Conservation (phyloP, 2,113 vertebrate species). For the Girardinichthys multiradiatus region DNA sequence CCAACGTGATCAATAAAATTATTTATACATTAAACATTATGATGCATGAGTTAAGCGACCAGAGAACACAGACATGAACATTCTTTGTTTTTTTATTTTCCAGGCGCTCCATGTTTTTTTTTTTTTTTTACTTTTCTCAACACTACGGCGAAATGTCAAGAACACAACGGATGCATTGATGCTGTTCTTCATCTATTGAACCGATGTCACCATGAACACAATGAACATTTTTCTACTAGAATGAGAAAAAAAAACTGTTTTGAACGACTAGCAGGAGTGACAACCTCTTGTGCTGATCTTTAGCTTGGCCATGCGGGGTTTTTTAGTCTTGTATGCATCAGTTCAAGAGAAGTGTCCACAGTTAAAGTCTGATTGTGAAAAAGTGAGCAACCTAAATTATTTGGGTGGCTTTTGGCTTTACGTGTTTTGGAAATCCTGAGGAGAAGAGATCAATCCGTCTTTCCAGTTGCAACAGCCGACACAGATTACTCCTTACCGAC, state of each 20-base stretch:
- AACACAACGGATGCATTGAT: constrained; percentile 34
- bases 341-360: constrained; percentile 40
- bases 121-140: not conserved
- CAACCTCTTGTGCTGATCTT: constrained; percentile 58
- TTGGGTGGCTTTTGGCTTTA: constrained; percentile 67
- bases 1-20: constrained; percentile 61
- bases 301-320: constrained; percentile 51
- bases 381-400: constrained; percentile 46
- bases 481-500: not conserved
- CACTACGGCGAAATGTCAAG: constrained; percentile 38
- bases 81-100: constrained; percentile 38
- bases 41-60: constrained; percentile 55
- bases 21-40: constrained; percentile 66
- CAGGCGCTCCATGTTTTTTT: constrained; percentile 27
- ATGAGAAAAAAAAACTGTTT: constrained; percentile 23
- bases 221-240: constrained; percentile 19
- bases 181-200: constrained; percentile 24
- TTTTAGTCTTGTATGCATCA: constrained; percentile 37
- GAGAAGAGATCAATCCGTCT: constrained; percentile 59
- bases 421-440: constrained; percentile 73
- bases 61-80: constrained; percentile 69
- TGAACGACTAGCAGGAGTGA: constrained; percentile 26
- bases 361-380: constrained; percentile 40
- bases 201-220: constrained; percentile 7
- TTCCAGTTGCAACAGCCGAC: constrained; percentile 62